These are phyloP conservation scores for Gallinago undulata DNA, from an alignment of 2,113 vertebrate genomes.

Conservation along the genomic window DNA sequence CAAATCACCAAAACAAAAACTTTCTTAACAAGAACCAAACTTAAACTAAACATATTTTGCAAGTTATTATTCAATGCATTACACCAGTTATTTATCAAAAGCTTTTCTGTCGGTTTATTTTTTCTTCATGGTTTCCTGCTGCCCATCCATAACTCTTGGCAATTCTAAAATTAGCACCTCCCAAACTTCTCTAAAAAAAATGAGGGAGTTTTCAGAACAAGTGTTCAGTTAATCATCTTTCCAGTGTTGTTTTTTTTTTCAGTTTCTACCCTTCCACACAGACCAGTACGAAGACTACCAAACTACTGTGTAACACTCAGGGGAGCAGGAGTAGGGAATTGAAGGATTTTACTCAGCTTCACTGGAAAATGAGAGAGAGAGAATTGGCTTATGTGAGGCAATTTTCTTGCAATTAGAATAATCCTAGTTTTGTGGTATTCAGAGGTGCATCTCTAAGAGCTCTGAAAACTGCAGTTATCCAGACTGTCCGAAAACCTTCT, in stretches of 20 bases:
- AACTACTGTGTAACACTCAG: background rate
- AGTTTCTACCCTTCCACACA: background rate
- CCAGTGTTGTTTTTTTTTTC: background rate
- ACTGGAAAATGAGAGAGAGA: background rate
- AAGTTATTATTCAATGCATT: background rate
- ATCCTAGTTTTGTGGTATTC: background rate
- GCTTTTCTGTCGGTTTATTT: background rate
- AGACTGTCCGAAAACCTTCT: background rate
- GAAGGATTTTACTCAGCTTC: background rate
- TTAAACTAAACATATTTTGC: background rate
- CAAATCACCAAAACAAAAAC: background rate
- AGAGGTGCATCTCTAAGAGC: background rate
- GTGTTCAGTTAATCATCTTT: background rate
- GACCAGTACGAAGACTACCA: background rate
- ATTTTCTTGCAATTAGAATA: background rate
- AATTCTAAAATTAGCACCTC: background rate
- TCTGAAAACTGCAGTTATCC: background rate
- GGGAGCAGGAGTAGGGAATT: background rate
- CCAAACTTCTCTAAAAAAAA: background rate
- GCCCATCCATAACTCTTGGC: background rate
- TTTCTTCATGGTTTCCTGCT: background rate
- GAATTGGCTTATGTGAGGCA: background rate
- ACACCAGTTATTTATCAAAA: background rate
- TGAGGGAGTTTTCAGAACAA: background rate
- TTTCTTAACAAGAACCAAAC: background rate